Evolutionary conservation across 1,140 invertebrate species (phyloP).

Genomic region (Bombus picipes): DNA sequence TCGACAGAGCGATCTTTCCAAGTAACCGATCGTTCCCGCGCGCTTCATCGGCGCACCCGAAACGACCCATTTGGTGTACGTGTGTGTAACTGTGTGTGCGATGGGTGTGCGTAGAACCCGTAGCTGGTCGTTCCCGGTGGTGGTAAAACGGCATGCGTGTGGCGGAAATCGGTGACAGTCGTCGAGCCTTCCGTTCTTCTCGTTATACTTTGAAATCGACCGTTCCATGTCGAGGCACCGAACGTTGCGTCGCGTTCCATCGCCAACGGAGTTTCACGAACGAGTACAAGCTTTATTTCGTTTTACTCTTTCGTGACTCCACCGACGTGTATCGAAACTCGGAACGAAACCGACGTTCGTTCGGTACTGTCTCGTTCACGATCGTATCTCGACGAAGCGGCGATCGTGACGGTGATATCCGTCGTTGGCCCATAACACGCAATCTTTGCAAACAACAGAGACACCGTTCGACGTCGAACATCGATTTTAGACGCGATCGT

Average conservation of each 20-base stretch:
- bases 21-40: background rate
- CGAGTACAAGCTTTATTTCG: background rate
- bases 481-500: background rate
- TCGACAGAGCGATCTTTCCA: conserved; percentile 42
- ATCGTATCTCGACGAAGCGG: background rate
- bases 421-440: conserved; percentile 30
- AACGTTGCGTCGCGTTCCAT: background rate
- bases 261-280: background rate
- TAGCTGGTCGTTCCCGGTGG: conserved; percentile 12
- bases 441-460: conserved; percentile 47
- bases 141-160: conserved; percentile 50
- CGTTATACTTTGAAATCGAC: background rate
- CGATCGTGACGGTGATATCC: background rate
- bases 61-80: conserved; percentile 32
- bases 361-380: background rate
- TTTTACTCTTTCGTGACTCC: background rate
- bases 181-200: background rate
- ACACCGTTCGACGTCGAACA: background rate
- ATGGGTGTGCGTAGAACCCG: conserved; percentile 25
- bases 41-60: background rate
- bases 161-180: conserved; percentile 6
- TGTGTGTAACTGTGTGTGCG: conserved; percentile 19
- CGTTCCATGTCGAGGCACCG: background rate
- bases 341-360: too few species aligned
- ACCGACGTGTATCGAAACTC: background rate